Evolutionary conservation across 1,140 invertebrate genomes (phyloP).

Genomic region (Periplaneta americana): DNA sequence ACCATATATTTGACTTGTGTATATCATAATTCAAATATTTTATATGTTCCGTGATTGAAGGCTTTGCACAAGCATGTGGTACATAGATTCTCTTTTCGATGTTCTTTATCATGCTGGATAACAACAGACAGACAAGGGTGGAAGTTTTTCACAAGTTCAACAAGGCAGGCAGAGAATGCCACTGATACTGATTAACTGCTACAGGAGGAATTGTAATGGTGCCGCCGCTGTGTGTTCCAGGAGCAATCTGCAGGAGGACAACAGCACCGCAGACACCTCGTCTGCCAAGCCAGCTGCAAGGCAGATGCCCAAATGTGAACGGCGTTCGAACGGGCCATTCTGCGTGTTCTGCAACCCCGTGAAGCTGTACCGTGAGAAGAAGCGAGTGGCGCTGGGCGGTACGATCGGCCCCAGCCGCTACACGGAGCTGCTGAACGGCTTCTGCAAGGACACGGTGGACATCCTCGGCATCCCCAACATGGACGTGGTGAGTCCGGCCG

Average conservation of each 20-base stretch:
- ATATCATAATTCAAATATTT: no score
- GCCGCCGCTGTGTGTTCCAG: neutral
- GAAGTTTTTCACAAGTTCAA: no score
- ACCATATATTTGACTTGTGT: no score
- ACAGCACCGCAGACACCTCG: neutral
- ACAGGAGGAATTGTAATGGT: neutral
- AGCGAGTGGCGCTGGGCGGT: conserved; percentile 32
- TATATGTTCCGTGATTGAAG: no score
- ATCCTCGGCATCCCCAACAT: conserved; percentile 42
- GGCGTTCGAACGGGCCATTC: conserved; percentile 37
- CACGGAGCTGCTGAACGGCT: conserved; percentile 40
- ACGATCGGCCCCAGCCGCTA: conserved; percentile 34
- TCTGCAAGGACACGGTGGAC: conserved; percentile 39
- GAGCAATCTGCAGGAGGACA: neutral
- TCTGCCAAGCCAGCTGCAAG: neutral
- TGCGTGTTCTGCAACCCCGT: conserved; percentile 41
- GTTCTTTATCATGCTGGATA: no score
- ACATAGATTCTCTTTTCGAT: no score
- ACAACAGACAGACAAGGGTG: no score
- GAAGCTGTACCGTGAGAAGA: conserved; percentile 39
- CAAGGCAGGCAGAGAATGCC: no score
- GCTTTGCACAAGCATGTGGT: no score
- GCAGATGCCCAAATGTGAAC: conserved; percentile 9
- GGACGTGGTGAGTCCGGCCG: conserved; percentile 41
- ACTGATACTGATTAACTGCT: neutral